These are phyloP conservation scores for Lasioglossum zephyrum DNA, from an alignment of 2,888 invertebrate species.

Conservation along the genomic window DNA sequence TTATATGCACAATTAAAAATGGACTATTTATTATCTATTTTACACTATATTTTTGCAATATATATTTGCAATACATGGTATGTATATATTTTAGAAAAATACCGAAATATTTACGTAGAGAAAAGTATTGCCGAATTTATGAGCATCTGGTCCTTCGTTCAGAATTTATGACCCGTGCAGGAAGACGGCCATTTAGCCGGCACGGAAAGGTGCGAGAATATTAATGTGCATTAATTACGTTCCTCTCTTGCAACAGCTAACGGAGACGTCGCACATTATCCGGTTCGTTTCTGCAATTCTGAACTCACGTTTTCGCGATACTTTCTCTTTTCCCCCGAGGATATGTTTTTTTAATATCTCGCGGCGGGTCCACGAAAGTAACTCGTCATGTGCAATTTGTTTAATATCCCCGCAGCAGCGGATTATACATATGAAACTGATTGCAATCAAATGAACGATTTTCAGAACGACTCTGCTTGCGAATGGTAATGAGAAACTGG, in stretches of 20 bases:
- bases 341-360: conserved; percentile 17
- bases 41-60: background rate
- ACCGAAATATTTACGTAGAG: background rate
- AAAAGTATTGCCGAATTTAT: conserved; percentile 21
- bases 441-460: conserved; percentile 47
- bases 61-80: too few relatives aligned
- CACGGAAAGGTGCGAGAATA: conserved; percentile 5
- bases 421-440: conserved; percentile 30
- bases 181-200: conserved; percentile 19
- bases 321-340: background rate
- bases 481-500: conserved; percentile 27
- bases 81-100: background rate
- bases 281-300: conserved; percentile 43
- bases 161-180: conserved; percentile 40
- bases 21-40: background rate
- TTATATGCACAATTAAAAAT: background rate
- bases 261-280: conserved; percentile 52
- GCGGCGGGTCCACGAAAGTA: background rate
- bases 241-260: conserved; percentile 33
- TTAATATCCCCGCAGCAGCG: conserved; percentile 3
- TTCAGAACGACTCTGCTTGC: conserved; percentile 20
- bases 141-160: background rate
- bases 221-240: conserved; percentile 65
- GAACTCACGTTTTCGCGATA: background rate
- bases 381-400: conserved; percentile 3